phyloP scores from a whole-genome alignment of 92 coral and sea anemone genomes.

The Phenganax stokvisi region DNA sequence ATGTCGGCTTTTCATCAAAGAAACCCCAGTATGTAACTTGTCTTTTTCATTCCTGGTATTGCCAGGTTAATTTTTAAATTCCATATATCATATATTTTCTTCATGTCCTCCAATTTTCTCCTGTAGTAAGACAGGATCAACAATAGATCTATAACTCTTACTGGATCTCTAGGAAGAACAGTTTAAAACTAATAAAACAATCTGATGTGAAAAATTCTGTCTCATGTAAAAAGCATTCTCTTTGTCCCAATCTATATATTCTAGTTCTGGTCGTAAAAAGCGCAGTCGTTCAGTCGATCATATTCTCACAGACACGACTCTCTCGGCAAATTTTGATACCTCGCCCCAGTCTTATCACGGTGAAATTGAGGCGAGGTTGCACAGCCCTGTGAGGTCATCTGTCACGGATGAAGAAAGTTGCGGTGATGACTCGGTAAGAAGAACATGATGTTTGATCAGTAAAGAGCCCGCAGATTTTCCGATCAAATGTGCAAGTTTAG shows the following conservation, averaged over 20 bases:
- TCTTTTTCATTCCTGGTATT: no score
- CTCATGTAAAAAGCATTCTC: background rate
- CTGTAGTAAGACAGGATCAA: no score
- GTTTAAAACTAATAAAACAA: background rate
- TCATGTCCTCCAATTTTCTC: no score
- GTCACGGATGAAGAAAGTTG: constrained; percentile 75
- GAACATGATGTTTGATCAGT: background rate
- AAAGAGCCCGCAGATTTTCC: no score
- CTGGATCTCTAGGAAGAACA: no score
- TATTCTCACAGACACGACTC: background rate
- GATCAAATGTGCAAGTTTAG: no score
- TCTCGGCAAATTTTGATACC: constrained; percentile 5
- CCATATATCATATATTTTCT: no score
- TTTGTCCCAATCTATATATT: background rate
- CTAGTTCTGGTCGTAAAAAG: constrained; percentile 14
- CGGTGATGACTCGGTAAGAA: constrained; percentile 71
- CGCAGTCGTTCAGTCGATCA: constrained; percentile 27
- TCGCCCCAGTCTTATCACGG: constrained; percentile 5
- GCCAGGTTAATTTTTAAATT: background rate
- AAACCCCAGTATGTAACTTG: background rate
- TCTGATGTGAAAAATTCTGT: background rate
- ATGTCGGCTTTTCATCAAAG: background rate
- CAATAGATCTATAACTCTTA: no score
- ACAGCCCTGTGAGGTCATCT: constrained; percentile 63
- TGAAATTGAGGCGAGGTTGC: constrained; percentile 25